Evolutionary conservation across 2,797 vertebrate genomes (phyloP), one percentile per base, ranked within the genome.

Genomic region (Amphiprion clarkii): DNA sequence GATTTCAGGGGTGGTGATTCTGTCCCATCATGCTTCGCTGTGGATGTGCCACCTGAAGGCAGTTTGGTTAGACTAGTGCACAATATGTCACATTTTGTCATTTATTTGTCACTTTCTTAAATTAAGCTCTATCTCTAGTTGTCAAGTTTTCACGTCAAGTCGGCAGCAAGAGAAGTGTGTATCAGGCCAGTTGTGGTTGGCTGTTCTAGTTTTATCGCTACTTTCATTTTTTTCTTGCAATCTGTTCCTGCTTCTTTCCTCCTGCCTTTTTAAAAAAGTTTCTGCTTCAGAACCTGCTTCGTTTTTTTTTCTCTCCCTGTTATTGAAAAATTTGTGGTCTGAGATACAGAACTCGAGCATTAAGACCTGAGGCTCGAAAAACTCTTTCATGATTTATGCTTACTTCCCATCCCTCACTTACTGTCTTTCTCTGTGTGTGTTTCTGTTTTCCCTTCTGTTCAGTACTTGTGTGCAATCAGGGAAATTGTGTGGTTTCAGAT

Each of bases 401-500:
- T 62, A 29, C 60, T 60, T 76, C 44, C 17, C 0, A 16, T 73
- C 1, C 59, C 55, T 70, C 42, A 11, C 40, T 64, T 2, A 21
- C 51, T 29, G 5, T 64, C 29, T 40, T 11, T 51, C 58, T 81
- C 12, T 27, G 2, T 23, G 1, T 33, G 27, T 42, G 10, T n/a
- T 11, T 19, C 6, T 17, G 17, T n/a, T 17, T 59, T 19, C 49
- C 25, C 33, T 46, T 66, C 42, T 58, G 25, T 16, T 60, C 39
- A 40, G 10, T 55, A 23, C 55, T 70, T 58, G 49, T 19, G 61
- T 59, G 55, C 64, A 79, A 75, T 84, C 71, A 74, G 76, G 61
- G 42, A 70, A 62, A 79, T 63, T 51, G 80, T 59, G 44, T 42
- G 68, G 67, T 72, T 82, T 70, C 71, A 57, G 67, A 78, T 66